Percentiles rank a stretch among this genome's conserved stretches.
These are phyloP conservation scores for Eulemur mongoz DNA, from an alignment of 2,797 vertebrate species.

Conservation along the genomic window DNA sequence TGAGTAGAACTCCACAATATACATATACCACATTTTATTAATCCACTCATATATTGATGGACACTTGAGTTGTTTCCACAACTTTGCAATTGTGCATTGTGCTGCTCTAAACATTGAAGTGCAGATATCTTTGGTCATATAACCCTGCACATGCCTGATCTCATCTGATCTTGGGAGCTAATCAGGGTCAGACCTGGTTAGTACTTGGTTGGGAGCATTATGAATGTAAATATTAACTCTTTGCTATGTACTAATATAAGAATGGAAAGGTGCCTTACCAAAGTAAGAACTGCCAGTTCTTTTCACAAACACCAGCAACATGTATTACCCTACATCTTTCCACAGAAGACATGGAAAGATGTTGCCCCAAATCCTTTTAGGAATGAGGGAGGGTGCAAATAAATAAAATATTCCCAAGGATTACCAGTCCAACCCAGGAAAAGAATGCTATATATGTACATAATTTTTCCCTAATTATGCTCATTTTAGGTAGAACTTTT, in stretches of 20 bases:
- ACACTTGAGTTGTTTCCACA: too few relatives aligned
- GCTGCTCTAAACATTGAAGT: too few relatives aligned
- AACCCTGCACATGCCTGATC: too few relatives aligned
- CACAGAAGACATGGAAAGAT: neutral
- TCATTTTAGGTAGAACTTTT: neutral
- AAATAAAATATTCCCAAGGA: neutral
- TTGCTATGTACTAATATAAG: neutral
- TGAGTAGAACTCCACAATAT: too few relatives aligned
- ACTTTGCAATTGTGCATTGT: too few relatives aligned
- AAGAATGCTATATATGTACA: neutral
- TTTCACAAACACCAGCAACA: neutral
- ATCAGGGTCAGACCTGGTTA: too few relatives aligned
- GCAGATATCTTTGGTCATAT: too few relatives aligned
- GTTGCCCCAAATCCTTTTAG: neutral
- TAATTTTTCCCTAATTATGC: neutral
- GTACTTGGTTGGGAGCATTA: neutral
- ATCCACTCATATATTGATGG: too few relatives aligned
- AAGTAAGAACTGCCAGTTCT: neutral
- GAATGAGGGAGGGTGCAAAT: neutral
- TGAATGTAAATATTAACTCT: neutral
- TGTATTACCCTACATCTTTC: neutral
- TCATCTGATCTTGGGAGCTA: too few relatives aligned
- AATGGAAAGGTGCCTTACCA: neutral
- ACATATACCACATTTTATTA: too few relatives aligned
- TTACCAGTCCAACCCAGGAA: neutral